A percentile compares a stretch with the other conserved stretches of the same genome.
Evolutionary conservation across 2,113 vertebrate species (phyloP).

Genomic region (Serilophus lunatus): DNA sequence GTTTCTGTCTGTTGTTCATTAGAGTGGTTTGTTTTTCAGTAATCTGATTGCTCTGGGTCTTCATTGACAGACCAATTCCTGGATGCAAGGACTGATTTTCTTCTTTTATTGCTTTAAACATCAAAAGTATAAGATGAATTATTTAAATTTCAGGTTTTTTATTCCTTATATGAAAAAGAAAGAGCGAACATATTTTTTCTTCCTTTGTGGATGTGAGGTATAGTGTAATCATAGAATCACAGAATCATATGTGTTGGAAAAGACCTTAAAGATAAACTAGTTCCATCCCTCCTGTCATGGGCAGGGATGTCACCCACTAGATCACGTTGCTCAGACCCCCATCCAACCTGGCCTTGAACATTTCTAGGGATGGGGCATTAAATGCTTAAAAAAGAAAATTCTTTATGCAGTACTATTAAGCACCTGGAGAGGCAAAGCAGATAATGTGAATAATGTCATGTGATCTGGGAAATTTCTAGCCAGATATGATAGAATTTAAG

Average conservation of each 20-base stretch:
- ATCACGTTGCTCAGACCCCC: background rate
- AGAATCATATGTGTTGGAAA: background rate
- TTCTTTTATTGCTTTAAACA: background rate
- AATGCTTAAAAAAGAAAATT: background rate
- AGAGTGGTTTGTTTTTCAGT: background rate
- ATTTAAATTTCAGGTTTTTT: background rate
- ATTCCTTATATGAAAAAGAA: background rate
- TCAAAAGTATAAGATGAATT: background rate
- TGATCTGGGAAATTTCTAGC: background rate
- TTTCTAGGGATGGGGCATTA: background rate
- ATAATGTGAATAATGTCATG: background rate
- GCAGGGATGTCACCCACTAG: background rate
- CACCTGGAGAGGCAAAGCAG: background rate
- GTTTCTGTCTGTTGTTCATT: background rate
- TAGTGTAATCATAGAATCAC: background rate
- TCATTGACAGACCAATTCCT: rapidly evolving
- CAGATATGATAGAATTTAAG: background rate
- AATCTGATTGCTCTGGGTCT: background rate
- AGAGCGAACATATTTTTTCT: background rate
- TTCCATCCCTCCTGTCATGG: background rate
- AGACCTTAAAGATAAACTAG: background rate
- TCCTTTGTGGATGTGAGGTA: background rate
- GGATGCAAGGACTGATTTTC: background rate
- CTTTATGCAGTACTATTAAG: background rate
- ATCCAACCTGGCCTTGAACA: background rate